Conservation (phyloP, 2,888 invertebrate species). For the Eupithecia abbreviata region DNA sequence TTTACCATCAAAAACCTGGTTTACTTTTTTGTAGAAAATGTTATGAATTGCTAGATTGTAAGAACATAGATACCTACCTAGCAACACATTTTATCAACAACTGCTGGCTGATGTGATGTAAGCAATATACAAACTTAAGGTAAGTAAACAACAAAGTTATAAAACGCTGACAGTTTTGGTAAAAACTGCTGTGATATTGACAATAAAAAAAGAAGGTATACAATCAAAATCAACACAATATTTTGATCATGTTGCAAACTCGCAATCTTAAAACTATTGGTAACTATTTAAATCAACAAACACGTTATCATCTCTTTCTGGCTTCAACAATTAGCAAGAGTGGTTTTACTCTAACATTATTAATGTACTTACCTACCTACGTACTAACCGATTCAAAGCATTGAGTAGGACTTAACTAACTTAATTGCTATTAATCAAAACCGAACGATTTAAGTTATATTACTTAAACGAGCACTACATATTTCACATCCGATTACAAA, state of each 20-base stretch:
- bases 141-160: background rate
- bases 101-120: slow-evolving; percentile 6
- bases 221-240: slow-evolving; percentile 65
- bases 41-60: background rate
- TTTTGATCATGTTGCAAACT: slow-evolving; percentile 64
- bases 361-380: slow-evolving; percentile 13
- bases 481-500: slow-evolving; percentile 20
- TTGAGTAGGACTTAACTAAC: slow-evolving; percentile 22
- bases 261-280: slow-evolving; percentile 78
- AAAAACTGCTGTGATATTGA: slow-evolving; percentile 82
- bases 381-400: slow-evolving; percentile 22
- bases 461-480: slow-evolving; percentile 2
- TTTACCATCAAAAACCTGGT: slow-evolving; percentile 38
- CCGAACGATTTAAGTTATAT: slow-evolving; percentile 4
- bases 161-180: slow-evolving; percentile 67
- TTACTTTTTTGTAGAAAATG: slow-evolving; percentile 10
- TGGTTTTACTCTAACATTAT: slow-evolving; percentile 23
- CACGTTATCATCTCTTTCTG: slow-evolving; percentile 56
- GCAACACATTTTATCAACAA: background rate
- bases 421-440: slow-evolving; percentile 14
- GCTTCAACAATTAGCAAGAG: slow-evolving; percentile 54
- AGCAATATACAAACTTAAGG: background rate
- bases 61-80: background rate
- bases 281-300: slow-evolving; percentile 71
- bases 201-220: slow-evolving; percentile 56